A percentile compares a stretch with the other conserved stretches of the same genome.
These are phyloP conservation scores for Vanessa tameamea DNA, from an alignment of 1,140 invertebrate genomes.

Conservation along the genomic window DNA sequence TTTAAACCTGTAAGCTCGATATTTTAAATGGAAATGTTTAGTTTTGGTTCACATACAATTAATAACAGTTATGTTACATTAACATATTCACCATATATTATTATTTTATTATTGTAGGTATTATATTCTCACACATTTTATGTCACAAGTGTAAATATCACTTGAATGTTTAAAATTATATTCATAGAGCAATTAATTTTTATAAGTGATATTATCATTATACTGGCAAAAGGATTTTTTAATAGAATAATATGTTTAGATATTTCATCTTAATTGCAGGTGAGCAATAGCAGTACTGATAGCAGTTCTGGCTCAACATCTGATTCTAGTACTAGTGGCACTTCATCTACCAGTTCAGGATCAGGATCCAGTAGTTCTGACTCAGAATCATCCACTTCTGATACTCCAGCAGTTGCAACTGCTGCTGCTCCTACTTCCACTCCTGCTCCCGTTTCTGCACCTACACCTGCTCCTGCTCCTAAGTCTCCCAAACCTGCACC, in stretches of 20 bases:
- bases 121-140: no score
- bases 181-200: no score
- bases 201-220: background rate
- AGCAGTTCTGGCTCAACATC: constrained; percentile 84
- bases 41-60: no score
- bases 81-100: background rate
- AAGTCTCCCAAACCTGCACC: constrained; percentile 68
- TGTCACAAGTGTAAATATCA: no score
- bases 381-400: constrained; percentile 79
- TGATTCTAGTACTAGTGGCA: constrained; percentile 85
- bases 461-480: constrained; percentile 40
- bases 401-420: constrained; percentile 50
- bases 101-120: background rate
- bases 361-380: constrained; percentile 86
- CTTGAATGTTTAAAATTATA: no score
- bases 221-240: background rate
- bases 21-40: no score
- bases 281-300: constrained; percentile 82
- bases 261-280: constrained; percentile 53
- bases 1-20: no score
- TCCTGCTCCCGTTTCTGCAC: constrained; percentile 58
- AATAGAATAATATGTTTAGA: background rate
- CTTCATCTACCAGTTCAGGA: constrained; percentile 85
- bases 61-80: no score
- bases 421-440: constrained; percentile 54